These are phyloP conservation scores for Coreoperca whiteheadi DNA, from an alignment of 2,113 vertebrate genomes.

Conservation along the genomic window DNA sequence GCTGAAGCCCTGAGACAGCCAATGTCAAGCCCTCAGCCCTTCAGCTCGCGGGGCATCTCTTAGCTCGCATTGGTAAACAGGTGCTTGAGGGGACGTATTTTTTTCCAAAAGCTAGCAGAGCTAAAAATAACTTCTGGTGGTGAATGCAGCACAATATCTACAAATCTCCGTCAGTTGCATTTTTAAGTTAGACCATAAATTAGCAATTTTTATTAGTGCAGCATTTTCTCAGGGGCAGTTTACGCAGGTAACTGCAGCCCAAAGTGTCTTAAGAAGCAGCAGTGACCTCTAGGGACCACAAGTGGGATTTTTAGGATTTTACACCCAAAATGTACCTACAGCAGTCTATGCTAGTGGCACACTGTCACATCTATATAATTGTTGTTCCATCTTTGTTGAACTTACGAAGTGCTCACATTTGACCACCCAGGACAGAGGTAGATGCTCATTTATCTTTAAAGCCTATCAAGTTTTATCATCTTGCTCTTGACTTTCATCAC, in stretches of 20 bases:
- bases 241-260: not conserved
- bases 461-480: not conserved
- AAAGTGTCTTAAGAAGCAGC: not conserved
- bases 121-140: not conserved
- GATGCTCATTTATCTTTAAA: not conserved
- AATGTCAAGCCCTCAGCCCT: conserved; percentile 16
- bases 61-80: conserved; percentile 29
- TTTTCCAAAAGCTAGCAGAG: not conserved
- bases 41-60: conserved; percentile 13
- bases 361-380: not conserved
- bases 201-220: not conserved
- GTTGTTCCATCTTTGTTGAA: not conserved
- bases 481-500: not conserved
- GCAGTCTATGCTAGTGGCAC: not conserved
- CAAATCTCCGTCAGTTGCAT: not conserved
- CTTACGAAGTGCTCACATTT: not conserved
- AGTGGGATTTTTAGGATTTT: not conserved
- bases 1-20: conserved; percentile 50
- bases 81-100: too few relatives aligned
- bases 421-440: not conserved
- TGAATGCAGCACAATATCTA: not conserved
- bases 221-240: not conserved
- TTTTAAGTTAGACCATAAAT: not conserved
- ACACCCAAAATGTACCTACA: not conserved
- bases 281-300: conserved; percentile 12